These are phyloP conservation scores for Polypterus senegalus DNA, from an alignment of 2,113 vertebrate genomes.

Conservation along the genomic window DNA sequence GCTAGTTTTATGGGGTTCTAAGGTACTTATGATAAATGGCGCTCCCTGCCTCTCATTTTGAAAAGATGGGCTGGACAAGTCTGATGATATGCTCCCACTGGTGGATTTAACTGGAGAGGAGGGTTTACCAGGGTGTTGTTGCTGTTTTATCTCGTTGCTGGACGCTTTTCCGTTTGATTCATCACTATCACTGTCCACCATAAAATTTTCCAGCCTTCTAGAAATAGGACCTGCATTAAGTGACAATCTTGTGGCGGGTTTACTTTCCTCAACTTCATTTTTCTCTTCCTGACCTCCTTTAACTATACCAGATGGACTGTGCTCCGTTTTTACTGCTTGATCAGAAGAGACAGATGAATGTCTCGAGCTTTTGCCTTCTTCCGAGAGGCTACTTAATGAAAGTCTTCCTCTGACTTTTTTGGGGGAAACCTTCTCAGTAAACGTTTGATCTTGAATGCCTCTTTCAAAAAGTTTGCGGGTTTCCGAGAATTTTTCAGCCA, in stretches of 20 bases:
- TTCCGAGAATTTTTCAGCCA: conserved; percentile 83
- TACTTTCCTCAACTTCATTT: conserved; percentile 34
- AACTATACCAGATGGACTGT: conserved; percentile 21
- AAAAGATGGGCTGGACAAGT: conserved; percentile 23
- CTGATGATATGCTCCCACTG: background rate
- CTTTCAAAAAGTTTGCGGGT: conserved; percentile 82
- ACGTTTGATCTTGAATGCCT: conserved; percentile 58
- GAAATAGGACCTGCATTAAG: conserved; percentile 76
- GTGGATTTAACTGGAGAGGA: conserved; percentile 3
- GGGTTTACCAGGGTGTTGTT: conserved; percentile 26
- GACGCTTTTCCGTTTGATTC: conserved; percentile 36
- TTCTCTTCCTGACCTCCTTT: conserved; percentile 36
- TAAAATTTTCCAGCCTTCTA: conserved; percentile 65
- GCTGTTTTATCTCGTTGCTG: conserved; percentile 26
- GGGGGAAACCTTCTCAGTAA: conserved; percentile 50
- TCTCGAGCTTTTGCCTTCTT: conserved; percentile 40
- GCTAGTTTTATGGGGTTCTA: conserved; percentile 24
- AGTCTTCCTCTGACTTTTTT: conserved; percentile 45
- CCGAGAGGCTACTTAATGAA: conserved; percentile 44
- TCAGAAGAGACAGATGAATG: conserved; percentile 39
- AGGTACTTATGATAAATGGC: conserved; percentile 21
- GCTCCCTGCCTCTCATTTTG: conserved; percentile 29
- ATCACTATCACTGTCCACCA: conserved; percentile 57
- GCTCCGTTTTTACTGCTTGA: conserved; percentile 34
- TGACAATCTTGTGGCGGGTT: conserved; percentile 30